Conservation (phyloP, 2,113 vertebrate genomes). For the Lycaon pictus region DNA sequence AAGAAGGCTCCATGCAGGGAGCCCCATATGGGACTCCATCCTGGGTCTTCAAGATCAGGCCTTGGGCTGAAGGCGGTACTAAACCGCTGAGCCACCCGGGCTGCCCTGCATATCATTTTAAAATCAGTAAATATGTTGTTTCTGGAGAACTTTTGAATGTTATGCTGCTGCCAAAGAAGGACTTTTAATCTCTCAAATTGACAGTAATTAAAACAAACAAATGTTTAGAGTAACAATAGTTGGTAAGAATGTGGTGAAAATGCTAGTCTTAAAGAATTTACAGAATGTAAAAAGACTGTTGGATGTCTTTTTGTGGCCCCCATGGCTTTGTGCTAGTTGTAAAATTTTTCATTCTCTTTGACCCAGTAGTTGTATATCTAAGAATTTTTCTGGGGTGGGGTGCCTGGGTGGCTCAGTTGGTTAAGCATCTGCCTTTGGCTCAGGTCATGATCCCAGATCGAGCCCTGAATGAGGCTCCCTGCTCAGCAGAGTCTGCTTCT, state of each 20-base stretch:
- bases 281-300: not conserved
- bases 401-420: too few species aligned
- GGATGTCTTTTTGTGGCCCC: not conserved
- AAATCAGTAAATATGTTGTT: slow-evolving; percentile 56
- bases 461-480: too few species aligned
- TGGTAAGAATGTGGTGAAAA: slow-evolving; percentile 1
- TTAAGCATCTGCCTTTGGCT: too few species aligned
- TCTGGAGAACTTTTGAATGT: slow-evolving; percentile 39
- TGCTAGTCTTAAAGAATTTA: not conserved
- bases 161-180: not conserved
- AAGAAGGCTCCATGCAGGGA: too few species aligned
- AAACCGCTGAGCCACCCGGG: too few species aligned
- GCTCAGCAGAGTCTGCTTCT: too few species aligned
- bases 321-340: not conserved
- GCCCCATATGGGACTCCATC: too few species aligned
- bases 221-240: not conserved
- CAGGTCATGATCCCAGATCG: too few species aligned
- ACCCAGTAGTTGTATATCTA: not conserved
- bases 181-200: slow-evolving; percentile 36
- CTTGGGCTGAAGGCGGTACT: too few species aligned
- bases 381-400: not conserved
- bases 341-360: not conserved
- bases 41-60: too few species aligned
- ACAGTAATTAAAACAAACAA: slow-evolving; percentile 30
- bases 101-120: not conserved